A percentile compares a stretch with the other conserved stretches of the same genome.
Evolutionary conservation across 2,888 invertebrate genomes (phyloP).

Genomic region (Noctua fimbriata): DNA sequence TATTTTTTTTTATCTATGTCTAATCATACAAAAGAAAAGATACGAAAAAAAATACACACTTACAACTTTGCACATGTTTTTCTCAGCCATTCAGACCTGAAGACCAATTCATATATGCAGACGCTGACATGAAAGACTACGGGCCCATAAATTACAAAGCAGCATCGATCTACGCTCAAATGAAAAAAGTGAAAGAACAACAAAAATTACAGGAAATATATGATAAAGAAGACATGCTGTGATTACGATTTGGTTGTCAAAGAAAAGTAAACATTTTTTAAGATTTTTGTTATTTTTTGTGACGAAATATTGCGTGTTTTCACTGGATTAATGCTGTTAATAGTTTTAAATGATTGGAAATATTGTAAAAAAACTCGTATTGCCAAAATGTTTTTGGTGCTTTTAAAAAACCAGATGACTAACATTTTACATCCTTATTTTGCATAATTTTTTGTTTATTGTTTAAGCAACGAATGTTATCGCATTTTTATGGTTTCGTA

Average conservation of each 20-base stretch:
- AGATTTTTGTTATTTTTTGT: slow-evolving; percentile 36
- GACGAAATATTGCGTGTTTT: slow-evolving; percentile 19
- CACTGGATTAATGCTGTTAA: slow-evolving; percentile 27
- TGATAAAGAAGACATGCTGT: slow-evolving; percentile 86
- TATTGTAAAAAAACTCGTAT: slow-evolving; percentile 10
- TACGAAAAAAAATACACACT: fast-evolving
- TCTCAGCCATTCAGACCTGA: slow-evolving; percentile 95
- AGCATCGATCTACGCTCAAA: slow-evolving; percentile 95
- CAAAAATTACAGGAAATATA: slow-evolving; percentile 86
- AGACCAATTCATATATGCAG: slow-evolving; percentile 96
- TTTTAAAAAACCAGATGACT: slow-evolving; percentile 27
- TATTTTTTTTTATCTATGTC: slow-evolving; percentile 36
- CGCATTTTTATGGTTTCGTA: slow-evolving; percentile 38
- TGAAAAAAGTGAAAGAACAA: slow-evolving; percentile 92
- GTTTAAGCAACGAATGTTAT: slow-evolving; percentile 44
- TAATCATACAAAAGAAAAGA: slow-evolving; percentile 4
- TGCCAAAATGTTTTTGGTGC: slow-evolving; percentile 45
- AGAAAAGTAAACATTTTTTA: slow-evolving; percentile 29
- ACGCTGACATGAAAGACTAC: slow-evolving; percentile 96
- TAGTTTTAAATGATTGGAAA: slow-evolving; percentile 26
- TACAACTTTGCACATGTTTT: slow-evolving; percentile 39
- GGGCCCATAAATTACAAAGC: slow-evolving; percentile 98
- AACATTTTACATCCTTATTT: slow-evolving; percentile 28
- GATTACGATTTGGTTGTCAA: slow-evolving; percentile 68
- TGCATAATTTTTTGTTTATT: slow-evolving; percentile 16